A percentile compares a stretch with the other conserved stretches of the same genome.
Conservation (phyloP, 2,888 invertebrate genomes). For the Lysandra coridon region DNA sequence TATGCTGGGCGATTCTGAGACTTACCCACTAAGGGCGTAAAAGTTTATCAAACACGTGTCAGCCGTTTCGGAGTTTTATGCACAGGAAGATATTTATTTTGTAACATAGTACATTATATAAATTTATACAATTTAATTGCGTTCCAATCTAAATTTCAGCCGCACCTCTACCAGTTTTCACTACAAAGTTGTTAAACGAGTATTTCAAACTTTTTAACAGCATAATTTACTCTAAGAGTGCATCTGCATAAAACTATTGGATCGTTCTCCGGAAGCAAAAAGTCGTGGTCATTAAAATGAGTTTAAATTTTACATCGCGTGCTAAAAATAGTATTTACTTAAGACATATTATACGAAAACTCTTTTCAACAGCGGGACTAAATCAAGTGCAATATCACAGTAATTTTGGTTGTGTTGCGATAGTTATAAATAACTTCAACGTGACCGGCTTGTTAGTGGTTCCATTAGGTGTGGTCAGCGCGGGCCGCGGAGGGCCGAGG, state of each 20-base stretch:
- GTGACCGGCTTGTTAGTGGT: constrained; percentile 75
- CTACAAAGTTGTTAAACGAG: not conserved
- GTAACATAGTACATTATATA: no score
- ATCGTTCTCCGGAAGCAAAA: not conserved
- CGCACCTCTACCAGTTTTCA: not conserved
- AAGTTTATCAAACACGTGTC: no score
- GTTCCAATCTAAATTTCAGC: not conserved
- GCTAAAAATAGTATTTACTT: not conserved
- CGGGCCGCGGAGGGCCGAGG: not conserved
- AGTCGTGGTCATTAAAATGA: not conserved
- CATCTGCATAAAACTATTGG: constrained; percentile 9
- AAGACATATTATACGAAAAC: not conserved
- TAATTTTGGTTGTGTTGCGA: constrained; percentile 66
- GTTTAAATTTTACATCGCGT: not conserved
- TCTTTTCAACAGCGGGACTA: not conserved
- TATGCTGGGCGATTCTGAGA: no score
- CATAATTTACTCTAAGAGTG: constrained; percentile 16
- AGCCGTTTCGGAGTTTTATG: no score
- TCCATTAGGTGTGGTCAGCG: constrained; percentile 59
- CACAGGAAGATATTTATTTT: no score
- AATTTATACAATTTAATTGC: not conserved
- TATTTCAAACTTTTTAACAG: constrained; percentile 3
- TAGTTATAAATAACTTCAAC: constrained; percentile 75
- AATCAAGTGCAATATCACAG: constrained; percentile 35
- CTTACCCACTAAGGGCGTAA: no score